phyloP scores from a whole-genome alignment of 2,888 invertebrate genomes.

The Troilus luridus region DNA sequence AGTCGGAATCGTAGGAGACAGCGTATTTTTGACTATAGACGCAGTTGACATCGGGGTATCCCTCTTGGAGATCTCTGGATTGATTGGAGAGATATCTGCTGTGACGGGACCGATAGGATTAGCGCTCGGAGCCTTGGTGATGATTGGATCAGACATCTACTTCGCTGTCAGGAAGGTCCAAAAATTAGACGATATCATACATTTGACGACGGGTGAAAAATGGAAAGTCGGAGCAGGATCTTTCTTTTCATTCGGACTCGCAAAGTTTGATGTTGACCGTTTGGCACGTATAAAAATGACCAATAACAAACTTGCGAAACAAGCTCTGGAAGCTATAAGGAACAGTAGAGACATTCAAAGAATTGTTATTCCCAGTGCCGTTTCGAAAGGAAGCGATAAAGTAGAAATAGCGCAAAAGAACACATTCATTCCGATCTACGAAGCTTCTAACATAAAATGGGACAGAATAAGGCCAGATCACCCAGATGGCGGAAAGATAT shows the following conservation, averaged over 20 bases:
- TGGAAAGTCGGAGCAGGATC: neutral
- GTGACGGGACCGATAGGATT: neutral
- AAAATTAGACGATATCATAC: neutral
- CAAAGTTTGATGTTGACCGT: neutral
- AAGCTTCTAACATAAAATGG: neutral
- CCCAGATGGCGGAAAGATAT: neutral
- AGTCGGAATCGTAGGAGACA: neutral
- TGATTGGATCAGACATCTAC: neutral
- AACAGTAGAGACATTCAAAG: neutral
- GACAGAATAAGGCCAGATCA: neutral
- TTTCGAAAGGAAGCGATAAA: neutral
- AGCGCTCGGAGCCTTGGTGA: neutral
- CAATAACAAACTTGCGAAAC: neutral
- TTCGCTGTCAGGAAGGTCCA: neutral
- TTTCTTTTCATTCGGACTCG: neutral
- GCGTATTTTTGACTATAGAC: neutral
- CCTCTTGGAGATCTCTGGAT: neutral
- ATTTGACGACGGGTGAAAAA: neutral
- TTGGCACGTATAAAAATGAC: neutral
- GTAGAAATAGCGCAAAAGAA: neutral
- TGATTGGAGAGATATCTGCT: neutral
- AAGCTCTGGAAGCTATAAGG: neutral
- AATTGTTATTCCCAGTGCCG: neutral
- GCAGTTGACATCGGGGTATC: neutral
- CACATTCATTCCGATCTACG: neutral